phyloP scores from a whole-genome alignment of 2,113 vertebrate genomes.

The Alethe castanea region DNA sequence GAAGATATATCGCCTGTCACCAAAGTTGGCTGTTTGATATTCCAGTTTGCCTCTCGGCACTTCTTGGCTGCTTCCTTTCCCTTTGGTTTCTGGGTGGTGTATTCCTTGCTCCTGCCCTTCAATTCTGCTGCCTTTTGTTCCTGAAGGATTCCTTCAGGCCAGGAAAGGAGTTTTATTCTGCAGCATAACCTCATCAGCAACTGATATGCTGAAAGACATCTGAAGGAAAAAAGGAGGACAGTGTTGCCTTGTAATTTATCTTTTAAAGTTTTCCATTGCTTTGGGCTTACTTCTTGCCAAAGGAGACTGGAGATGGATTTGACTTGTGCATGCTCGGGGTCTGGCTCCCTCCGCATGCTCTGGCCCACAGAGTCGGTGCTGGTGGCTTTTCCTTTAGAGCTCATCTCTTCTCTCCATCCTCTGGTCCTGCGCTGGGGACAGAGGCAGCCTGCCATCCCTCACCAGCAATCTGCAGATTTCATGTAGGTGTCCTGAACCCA shows the following conservation, averaged over 20 bases:
- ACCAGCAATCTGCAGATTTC: neutral
- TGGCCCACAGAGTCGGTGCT: neutral
- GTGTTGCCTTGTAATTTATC: neutral
- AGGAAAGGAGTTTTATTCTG: neutral
- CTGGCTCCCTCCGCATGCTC: neutral
- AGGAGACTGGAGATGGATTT: neutral
- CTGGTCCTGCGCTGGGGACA: neutral
- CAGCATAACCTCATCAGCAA: neutral
- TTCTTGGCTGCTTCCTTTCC: neutral
- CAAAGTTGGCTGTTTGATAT: slow-evolving; percentile 24
- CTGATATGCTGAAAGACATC: neutral
- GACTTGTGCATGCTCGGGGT: neutral
- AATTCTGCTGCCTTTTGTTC: neutral
- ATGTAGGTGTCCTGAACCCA: neutral
- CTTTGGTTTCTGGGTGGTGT: neutral
- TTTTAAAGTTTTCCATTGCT: neutral
- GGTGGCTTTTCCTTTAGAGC: neutral
- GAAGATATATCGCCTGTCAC: slow-evolving; percentile 51
- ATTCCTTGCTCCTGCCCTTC: neutral
- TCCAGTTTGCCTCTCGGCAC: neutral
- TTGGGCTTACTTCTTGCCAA: neutral
- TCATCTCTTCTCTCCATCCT: neutral
- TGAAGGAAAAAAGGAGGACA: neutral
- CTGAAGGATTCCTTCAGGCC: neutral
- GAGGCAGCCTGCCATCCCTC: neutral